These are phyloP conservation scores for Muschampia plurimacula DNA, from an alignment of 2,888 invertebrate species.

Conservation along the genomic window DNA sequence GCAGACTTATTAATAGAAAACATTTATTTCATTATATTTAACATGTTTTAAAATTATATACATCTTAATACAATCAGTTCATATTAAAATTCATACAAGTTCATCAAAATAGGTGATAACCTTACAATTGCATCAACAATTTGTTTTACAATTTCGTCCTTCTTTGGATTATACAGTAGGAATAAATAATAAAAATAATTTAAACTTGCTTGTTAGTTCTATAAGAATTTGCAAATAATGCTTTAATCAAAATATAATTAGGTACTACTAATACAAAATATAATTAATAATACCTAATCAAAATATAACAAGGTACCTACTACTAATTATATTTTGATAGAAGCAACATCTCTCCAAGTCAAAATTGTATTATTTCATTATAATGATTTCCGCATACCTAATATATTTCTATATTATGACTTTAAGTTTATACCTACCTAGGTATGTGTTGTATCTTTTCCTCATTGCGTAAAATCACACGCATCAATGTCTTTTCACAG, in stretches of 20 bases:
- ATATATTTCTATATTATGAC: neutral
- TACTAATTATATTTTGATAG: neutral
- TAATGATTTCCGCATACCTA: neutral
- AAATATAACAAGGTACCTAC: too few species aligned
- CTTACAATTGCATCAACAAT: conserved; percentile 19
- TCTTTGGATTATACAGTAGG: neutral
- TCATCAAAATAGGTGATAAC: conserved; percentile 13
- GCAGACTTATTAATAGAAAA: conserved; percentile 27
- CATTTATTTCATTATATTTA: conserved; percentile 35
- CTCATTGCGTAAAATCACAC: conserved; percentile 5
- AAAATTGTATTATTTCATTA: neutral
- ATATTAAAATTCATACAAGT: conserved; percentile 55
- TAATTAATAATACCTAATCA: too few species aligned
- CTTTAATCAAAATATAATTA: too few species aligned
- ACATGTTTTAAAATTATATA: conserved; percentile 54
- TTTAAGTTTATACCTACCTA: neutral
- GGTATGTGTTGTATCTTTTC: neutral
- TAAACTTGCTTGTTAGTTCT: neutral
- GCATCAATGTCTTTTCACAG: conserved; percentile 73
- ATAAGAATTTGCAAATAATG: too few species aligned
- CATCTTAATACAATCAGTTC: conserved; percentile 83
- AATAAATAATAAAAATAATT: neutral
- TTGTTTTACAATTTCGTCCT: conserved; percentile 17
- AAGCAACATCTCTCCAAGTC: neutral
- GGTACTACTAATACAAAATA: too few species aligned